Conservation (phyloP, 2,113 vertebrate genomes). For the Dissostichus mawsoni region DNA sequence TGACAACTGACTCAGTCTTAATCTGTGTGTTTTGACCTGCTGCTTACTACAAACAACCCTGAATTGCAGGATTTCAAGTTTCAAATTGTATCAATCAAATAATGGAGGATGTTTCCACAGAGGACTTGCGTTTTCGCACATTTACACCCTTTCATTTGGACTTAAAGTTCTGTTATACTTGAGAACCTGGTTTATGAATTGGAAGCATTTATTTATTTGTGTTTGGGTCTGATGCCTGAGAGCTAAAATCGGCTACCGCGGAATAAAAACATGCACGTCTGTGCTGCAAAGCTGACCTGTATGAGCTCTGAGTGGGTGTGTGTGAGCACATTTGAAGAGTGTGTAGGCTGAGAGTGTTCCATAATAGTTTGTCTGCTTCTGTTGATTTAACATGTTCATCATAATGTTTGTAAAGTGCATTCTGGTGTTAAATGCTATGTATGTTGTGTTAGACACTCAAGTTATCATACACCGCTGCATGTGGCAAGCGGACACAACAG, state of each 20-base stretch:
- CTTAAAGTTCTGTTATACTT: background rate
- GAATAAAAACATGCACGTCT: constrained; percentile 6
- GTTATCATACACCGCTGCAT: background rate
- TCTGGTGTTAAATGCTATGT: background rate
- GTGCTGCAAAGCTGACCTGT: constrained; percentile 18
- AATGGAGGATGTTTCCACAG: background rate
- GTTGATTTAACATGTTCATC: constrained; percentile 7
- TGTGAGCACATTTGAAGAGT: constrained; percentile 24
- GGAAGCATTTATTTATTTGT: constrained; percentile 26
- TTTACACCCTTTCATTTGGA: background rate
- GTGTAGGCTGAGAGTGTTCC: constrained; percentile 29
- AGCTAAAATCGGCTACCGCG: constrained; percentile 22
- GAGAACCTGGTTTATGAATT: constrained; percentile 29
- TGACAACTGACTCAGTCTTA: constrained; percentile 14
- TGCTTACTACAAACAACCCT: background rate
- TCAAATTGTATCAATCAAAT: constrained; percentile 6
- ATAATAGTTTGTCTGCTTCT: constrained; percentile 31
- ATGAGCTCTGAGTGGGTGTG: constrained; percentile 33
- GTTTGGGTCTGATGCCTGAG: constrained; percentile 27
- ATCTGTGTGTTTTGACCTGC: constrained; percentile 39
- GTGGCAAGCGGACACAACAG: constrained; percentile 48
- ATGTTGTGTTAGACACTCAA: background rate
- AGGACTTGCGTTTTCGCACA: background rate
- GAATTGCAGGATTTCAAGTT: constrained; percentile 10
- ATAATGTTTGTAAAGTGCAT: constrained; percentile 16